phyloP scores from a whole-genome alignment of 2,113 vertebrate species.

The Mesitornis unicolor region DNA sequence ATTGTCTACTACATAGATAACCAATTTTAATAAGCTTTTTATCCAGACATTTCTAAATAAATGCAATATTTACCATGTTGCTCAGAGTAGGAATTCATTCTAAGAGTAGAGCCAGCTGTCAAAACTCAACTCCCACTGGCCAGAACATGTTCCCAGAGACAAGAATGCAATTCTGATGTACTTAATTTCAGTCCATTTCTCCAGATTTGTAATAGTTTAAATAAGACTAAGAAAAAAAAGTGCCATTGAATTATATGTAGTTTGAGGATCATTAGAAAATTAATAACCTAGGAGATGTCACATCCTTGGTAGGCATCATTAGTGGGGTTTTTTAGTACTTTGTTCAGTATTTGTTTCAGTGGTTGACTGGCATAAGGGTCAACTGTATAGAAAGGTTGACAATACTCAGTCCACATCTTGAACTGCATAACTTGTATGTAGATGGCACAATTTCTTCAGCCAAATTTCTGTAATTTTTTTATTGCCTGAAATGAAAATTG shows the following conservation, averaged over 20 bases:
- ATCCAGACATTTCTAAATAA: not conserved
- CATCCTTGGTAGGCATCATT: not conserved
- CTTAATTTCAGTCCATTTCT: not conserved
- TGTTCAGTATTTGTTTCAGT: not conserved
- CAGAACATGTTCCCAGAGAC: not conserved
- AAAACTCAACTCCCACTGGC: not conserved
- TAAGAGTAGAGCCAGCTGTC: not conserved
- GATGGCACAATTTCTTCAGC: not conserved
- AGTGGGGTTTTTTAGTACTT: not conserved
- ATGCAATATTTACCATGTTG: rapidly evolving
- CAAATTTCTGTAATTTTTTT: not conserved
- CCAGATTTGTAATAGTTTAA: not conserved
- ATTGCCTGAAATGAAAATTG: not conserved
- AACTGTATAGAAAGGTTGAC: not conserved
- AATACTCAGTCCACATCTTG: not conserved
- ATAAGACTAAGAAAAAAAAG: not conserved
- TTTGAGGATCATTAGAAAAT: not conserved
- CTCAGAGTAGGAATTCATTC: not conserved
- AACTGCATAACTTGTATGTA: not conserved
- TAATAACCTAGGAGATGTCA: not conserved
- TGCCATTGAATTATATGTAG: not conserved
- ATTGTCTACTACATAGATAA: not conserved
- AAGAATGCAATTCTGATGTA: not conserved
- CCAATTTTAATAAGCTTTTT: not conserved
- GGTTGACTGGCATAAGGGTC: rapidly evolving